Evolutionary conservation across 2,113 vertebrate genomes (phyloP).

Genomic region (Chunga burmeisteri): DNA sequence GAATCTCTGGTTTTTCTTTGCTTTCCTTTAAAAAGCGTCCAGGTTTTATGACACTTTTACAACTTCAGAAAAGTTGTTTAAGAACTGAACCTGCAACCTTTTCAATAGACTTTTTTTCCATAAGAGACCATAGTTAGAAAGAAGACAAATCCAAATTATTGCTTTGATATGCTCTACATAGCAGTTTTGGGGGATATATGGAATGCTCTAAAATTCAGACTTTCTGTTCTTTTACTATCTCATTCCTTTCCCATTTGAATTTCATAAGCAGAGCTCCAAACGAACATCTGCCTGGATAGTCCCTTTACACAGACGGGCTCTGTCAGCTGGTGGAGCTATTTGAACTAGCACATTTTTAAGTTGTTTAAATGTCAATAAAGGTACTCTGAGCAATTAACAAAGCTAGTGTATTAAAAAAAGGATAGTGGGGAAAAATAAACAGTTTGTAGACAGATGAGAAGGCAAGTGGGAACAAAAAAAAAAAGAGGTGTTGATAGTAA

Average conservation of each 20-base stretch:
- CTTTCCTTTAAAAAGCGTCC: background rate
- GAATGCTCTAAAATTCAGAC: slow-evolving; percentile 1
- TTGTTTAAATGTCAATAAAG: background rate
- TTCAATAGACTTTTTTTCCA: background rate
- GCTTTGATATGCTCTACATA: background rate
- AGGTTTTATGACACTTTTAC: background rate
- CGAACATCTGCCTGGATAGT: background rate
- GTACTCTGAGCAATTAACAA: background rate
- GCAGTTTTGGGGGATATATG: background rate
- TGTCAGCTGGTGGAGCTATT: background rate
- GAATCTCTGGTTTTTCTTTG: background rate
- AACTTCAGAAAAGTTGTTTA: background rate
- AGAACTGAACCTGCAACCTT: background rate
- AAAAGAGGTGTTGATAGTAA: background rate
- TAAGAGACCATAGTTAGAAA: background rate
- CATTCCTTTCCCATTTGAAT: background rate
- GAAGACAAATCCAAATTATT: background rate
- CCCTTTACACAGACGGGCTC: background rate
- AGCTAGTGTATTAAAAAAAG: background rate
- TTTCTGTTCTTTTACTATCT: background rate
- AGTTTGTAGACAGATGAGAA: background rate
- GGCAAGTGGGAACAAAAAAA: background rate
- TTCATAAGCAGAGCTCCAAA: background rate
- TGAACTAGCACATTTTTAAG: background rate
- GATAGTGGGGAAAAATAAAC: background rate